These are phyloP conservation scores for Ceyx melanurus DNA, from an alignment of 2,113 vertebrate genomes.

Conservation along the genomic window DNA sequence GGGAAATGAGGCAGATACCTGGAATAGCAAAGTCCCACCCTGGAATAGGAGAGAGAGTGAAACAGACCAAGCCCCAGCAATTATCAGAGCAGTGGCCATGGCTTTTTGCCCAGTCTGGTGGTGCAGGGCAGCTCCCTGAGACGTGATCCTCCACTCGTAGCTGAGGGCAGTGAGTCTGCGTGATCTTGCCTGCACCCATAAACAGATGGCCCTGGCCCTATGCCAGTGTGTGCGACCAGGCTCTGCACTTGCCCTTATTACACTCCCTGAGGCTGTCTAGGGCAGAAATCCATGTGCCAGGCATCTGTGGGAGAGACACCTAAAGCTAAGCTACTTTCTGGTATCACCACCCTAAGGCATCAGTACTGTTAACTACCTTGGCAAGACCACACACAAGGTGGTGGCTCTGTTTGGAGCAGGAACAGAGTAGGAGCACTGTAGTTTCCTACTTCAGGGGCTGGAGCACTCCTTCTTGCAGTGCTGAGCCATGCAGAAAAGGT, in stretches of 20 bases:
- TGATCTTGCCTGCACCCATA: not conserved
- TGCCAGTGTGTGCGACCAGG: fast-evolving
- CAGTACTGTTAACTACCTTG: not conserved
- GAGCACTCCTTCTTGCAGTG: fast-evolving
- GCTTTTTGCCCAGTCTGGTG: slow-evolving; percentile 31
- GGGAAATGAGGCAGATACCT: slow-evolving; percentile 13
- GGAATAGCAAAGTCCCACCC: not conserved
- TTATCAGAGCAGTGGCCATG: not conserved
- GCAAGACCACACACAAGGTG: not conserved
- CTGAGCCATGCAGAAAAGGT: not conserved
- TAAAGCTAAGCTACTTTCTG: not conserved
- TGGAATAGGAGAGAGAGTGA: not conserved
- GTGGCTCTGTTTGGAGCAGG: not conserved
- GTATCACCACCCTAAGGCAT: not conserved
- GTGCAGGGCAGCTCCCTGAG: not conserved
- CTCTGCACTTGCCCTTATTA: not conserved
- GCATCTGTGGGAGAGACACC: not conserved
- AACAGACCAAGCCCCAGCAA: not conserved
- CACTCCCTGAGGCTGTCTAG: not conserved
- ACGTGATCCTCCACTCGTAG: slow-evolving; percentile 26
- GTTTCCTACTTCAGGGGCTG: not conserved
- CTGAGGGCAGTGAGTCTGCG: not conserved
- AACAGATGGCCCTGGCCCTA: slow-evolving; percentile 35
- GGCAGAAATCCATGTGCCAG: not conserved
- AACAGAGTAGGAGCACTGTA: not conserved